phyloP scores from a whole-genome alignment of 2,888 invertebrate species.

The Crematogaster levior region DNA sequence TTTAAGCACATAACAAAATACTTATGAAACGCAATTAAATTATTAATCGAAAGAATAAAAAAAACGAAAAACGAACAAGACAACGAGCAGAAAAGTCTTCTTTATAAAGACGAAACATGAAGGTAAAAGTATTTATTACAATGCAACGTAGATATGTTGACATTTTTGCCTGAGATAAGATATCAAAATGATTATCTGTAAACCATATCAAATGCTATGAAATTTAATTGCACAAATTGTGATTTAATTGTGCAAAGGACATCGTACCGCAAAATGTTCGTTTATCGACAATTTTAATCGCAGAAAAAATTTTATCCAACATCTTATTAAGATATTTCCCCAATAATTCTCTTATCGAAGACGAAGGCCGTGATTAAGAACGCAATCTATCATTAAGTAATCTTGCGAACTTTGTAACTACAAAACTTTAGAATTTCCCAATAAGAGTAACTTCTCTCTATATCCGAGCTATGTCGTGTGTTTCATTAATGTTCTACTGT shows the following conservation, averaged over 20 bases:
- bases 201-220: slow-evolving; percentile 20
- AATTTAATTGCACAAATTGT: slow-evolving; percentile 29
- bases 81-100: background rate
- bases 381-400: slow-evolving; percentile 12
- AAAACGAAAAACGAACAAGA: background rate
- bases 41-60: background rate
- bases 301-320: background rate
- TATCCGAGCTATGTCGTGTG: background rate
- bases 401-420: slow-evolving; percentile 45
- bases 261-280: background rate
- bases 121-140: slow-evolving; percentile 27
- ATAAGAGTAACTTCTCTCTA: slow-evolving; percentile 43
- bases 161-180: background rate
- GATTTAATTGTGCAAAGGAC: slow-evolving; percentile 17
- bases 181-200: slow-evolving; percentile 32
- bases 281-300: background rate
- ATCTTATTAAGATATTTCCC: background rate
- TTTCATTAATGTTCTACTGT: background rate
- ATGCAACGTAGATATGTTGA: background rate
- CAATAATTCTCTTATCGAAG: background rate
- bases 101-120: background rate
- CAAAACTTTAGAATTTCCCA: slow-evolving; percentile 53
- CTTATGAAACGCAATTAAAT: background rate
- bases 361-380: background rate
- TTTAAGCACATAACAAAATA: background rate